Evolutionary conservation across 1,140 invertebrate species (phyloP).

Genomic region (Heliconius congener): DNA sequence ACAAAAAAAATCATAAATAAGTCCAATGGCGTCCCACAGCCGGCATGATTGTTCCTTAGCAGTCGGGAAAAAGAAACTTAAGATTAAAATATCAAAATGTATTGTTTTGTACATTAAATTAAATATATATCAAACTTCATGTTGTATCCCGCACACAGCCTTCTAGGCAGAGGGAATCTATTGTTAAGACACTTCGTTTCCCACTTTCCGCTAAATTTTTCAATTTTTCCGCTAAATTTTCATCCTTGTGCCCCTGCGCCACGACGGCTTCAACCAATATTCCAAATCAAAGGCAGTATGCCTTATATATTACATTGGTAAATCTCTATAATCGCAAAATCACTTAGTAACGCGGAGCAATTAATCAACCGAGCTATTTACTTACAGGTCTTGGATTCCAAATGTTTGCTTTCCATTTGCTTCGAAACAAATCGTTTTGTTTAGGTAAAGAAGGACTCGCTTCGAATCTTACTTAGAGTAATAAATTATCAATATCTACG

Average conservation of each 20-base stretch:
- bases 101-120: too few relatives aligned
- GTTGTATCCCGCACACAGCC: background rate
- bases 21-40: too few relatives aligned
- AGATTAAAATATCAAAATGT: too few relatives aligned
- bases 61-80: too few relatives aligned
- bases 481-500: background rate
- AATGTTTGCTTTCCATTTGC: slow-evolving; percentile 6
- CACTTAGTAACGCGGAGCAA: background rate
- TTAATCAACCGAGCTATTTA: slow-evolving; percentile 10
- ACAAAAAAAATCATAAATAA: too few relatives aligned
- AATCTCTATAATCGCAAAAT: background rate
- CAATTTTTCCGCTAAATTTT: too few relatives aligned
- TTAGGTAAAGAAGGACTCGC: background rate
- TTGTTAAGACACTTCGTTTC: background rate
- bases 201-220: too few relatives aligned
- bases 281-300: too few relatives aligned
- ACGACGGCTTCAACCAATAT: background rate
- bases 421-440: slow-evolving; percentile 5
- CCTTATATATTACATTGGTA: background rate
- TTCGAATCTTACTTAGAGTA: background rate
- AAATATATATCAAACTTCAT: too few relatives aligned
- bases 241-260: too few relatives aligned
- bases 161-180: background rate
- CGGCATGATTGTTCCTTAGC: too few relatives aligned
- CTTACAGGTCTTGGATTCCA: background rate